phyloP scores from a whole-genome alignment of 2,888 invertebrate genomes.

The Lepetodrilus schrolli region DNA sequence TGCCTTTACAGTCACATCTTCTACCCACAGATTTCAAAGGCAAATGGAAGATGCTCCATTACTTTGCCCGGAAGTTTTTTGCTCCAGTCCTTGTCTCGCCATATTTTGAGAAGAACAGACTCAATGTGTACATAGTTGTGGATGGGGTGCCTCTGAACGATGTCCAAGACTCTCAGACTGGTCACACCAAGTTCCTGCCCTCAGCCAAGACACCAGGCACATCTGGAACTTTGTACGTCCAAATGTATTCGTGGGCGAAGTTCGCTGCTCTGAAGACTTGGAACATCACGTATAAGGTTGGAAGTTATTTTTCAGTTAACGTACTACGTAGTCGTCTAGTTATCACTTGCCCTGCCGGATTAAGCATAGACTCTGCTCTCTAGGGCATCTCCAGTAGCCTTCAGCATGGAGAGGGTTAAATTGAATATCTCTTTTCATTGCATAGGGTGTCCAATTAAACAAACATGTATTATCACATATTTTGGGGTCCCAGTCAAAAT shows the following conservation, averaged over 20 bases:
- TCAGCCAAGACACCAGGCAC: not conserved
- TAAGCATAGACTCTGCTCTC: not conserved
- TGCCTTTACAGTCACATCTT: too few relatives aligned
- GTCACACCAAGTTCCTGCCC: not conserved
- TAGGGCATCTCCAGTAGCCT: not conserved
- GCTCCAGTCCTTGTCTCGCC: slow-evolving; percentile 77
- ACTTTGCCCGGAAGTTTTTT: slow-evolving; percentile 90
- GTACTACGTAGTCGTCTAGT: too few relatives aligned
- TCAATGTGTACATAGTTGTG: slow-evolving; percentile 54
- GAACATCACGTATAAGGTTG: slow-evolving; percentile 52
- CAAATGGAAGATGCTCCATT: slow-evolving; percentile 91
- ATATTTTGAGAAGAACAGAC: slow-evolving; percentile 50
- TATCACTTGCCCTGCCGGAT: not conserved
- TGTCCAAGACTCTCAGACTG: slow-evolving; percentile 36
- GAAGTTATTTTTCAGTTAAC: too few relatives aligned
- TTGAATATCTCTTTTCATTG: not conserved
- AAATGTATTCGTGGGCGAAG: slow-evolving; percentile 53
- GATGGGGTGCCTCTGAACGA: slow-evolving; percentile 51
- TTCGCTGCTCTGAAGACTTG: slow-evolving; percentile 51
- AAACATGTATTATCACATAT: too few relatives aligned
- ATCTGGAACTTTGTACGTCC: slow-evolving; percentile 46
- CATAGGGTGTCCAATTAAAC: too few relatives aligned
- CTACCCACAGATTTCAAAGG: slow-evolving; percentile 81
- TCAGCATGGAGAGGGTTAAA: too few relatives aligned
- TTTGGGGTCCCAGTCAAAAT: too few relatives aligned